Evolutionary conservation across 2,888 invertebrate species (phyloP).

Genomic region (Antitype chi): DNA sequence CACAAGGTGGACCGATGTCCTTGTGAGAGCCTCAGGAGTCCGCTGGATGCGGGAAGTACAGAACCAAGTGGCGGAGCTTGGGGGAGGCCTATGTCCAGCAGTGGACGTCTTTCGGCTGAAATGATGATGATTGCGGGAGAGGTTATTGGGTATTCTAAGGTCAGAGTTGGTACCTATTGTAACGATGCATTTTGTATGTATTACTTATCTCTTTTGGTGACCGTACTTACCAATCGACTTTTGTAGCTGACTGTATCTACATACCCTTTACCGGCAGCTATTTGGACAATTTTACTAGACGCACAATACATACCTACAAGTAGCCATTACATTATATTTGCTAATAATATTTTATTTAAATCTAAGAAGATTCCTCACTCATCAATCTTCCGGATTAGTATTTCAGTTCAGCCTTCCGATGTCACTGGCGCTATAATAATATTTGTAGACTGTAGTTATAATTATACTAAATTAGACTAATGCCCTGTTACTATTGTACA

Average conservation of each 20-base stretch:
- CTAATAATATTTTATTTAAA: not conserved
- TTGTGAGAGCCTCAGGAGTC: too few relatives aligned
- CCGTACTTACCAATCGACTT: not conserved
- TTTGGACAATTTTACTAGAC: not conserved
- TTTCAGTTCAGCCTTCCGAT: slow-evolving; percentile 30
- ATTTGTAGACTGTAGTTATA: slow-evolving; percentile 1
- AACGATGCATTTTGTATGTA: not conserved
- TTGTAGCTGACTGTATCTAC: not conserved
- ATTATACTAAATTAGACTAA: slow-evolving; percentile 5
- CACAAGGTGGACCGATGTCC: too few relatives aligned
- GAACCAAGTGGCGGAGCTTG: too few relatives aligned
- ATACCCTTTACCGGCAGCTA: too few relatives aligned
- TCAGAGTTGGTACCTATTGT: not conserved
- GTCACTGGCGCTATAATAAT: slow-evolving; percentile 20
- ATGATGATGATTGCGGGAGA: too few relatives aligned
- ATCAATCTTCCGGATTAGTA: slow-evolving; percentile 12
- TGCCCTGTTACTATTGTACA: not conserved
- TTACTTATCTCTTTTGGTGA: too few relatives aligned
- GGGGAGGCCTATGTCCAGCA: too few relatives aligned
- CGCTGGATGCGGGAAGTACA: too few relatives aligned
- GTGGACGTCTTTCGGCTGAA: too few relatives aligned
- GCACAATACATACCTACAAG: not conserved
- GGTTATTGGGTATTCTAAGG: not conserved
- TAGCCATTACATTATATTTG: slow-evolving; percentile 8
- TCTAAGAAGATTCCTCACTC: slow-evolving; percentile 1